Evolutionary conservation across 2,113 vertebrate species (phyloP).

Genomic region (Prionailurus bengalensis): DNA sequence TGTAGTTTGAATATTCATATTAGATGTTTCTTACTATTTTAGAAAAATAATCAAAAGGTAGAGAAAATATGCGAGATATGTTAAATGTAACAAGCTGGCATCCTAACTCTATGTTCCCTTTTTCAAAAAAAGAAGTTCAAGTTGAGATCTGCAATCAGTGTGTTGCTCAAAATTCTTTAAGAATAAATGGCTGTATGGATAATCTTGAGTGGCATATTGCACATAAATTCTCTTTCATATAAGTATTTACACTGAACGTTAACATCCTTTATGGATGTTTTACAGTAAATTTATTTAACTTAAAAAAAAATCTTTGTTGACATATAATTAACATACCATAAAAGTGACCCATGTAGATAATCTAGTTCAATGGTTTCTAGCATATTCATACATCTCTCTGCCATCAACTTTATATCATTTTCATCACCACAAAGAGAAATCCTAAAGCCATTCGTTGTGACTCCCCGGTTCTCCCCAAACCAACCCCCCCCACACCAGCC

Average conservation of each 20-base stretch:
- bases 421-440: background rate
- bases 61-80: background rate
- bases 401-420: background rate
- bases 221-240: background rate
- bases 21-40: background rate
- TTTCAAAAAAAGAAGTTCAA: background rate
- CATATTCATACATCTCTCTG: background rate
- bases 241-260: background rate
- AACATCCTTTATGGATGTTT: background rate
- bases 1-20: background rate
- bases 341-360: background rate
- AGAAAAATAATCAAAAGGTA: background rate
- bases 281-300: background rate
- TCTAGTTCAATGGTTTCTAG: background rate
- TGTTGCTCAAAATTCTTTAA: background rate
- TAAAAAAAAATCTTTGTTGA: background rate
- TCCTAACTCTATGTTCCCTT: background rate
- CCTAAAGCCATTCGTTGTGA: background rate
- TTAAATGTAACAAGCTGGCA: background rate
- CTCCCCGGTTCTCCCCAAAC: background rate
- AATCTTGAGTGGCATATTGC: background rate
- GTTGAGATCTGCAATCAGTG: background rate
- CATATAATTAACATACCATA: background rate
- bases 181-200: background rate
- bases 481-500: background rate